Conservation (phyloP, 2,113 vertebrate genomes). For the Tenebrosternarchus preto region DNA sequence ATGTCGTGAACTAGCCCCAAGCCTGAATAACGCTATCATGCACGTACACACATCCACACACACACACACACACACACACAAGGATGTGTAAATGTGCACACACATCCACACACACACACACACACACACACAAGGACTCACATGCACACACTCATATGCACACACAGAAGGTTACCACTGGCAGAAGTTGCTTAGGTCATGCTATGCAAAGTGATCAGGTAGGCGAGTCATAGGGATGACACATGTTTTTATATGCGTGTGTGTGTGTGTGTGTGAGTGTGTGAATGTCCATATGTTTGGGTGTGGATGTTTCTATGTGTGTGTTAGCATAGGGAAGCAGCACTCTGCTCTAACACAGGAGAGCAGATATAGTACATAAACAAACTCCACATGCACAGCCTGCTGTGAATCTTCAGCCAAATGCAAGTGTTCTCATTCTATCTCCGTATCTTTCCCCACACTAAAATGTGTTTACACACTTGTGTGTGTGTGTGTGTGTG, state of each 20-base stretch:
- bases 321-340: too few species aligned
- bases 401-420: too few species aligned
- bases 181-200: slow-evolving; percentile 26
- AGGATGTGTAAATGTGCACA: slow-evolving; percentile 10
- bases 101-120: slow-evolving; percentile 21
- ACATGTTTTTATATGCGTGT: not conserved
- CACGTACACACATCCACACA: slow-evolving; percentile 6
- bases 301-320: too few species aligned
- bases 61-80: slow-evolving; percentile 23
- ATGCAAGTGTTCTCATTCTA: too few species aligned
- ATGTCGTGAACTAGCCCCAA: slow-evolving; percentile 33
- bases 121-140: slow-evolving; percentile 23
- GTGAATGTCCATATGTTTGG: not conserved
- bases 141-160: slow-evolving; percentile 3
- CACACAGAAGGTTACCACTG: slow-evolving; percentile 23
- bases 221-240: not conserved
- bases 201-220: not conserved
- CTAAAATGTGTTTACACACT: too few species aligned
- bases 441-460: too few species aligned
- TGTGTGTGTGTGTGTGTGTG: too few species aligned
- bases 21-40: slow-evolving; percentile 23
- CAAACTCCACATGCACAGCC: too few species aligned
- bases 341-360: too few species aligned
- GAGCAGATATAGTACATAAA: too few species aligned
- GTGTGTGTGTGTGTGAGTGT: not conserved